Evolutionary conservation across 2,113 vertebrate genomes (phyloP).

Genomic region (Cavia aperea): DNA sequence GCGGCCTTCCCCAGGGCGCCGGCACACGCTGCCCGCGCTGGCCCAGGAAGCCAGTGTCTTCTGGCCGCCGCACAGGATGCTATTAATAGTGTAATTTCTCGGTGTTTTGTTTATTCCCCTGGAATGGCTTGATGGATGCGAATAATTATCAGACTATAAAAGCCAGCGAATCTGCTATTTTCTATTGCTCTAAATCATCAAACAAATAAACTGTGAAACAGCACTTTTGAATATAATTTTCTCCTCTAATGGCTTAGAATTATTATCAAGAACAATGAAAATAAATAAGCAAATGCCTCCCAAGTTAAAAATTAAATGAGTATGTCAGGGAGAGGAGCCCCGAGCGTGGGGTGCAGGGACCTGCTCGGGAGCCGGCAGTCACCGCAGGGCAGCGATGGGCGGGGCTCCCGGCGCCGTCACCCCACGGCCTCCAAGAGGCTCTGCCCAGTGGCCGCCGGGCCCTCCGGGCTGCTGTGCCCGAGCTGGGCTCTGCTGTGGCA

Average conservation of each 20-base stretch:
- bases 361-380: not conserved
- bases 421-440: rapidly evolving
- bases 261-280: conserved; percentile 82
- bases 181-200: conserved; percentile 84
- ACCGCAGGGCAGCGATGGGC: not conserved
- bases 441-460: not conserved
- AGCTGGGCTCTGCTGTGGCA: not conserved
- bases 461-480: not conserved
- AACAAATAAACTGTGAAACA: conserved; percentile 86
- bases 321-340: conserved; percentile 65
- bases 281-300: conserved; percentile 79
- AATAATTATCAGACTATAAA: conserved; percentile 85
- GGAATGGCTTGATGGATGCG: conserved; percentile 81
- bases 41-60: conserved; percentile 37
- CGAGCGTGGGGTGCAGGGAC: not conserved
- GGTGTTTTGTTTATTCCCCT: conserved; percentile 81
- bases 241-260: conserved; percentile 83
- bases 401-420: not conserved
- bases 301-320: conserved; percentile 75
- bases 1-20: not conserved
- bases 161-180: conserved; percentile 82
- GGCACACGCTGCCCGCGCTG: not conserved
- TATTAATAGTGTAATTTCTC: conserved; percentile 79
- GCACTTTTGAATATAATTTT: conserved; percentile 84
- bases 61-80: conserved; percentile 60